Evolutionary conservation across 2,888 invertebrate species (phyloP), one percentile per base, ranked within the genome.

Genomic region (Noctua janthe): DNA sequence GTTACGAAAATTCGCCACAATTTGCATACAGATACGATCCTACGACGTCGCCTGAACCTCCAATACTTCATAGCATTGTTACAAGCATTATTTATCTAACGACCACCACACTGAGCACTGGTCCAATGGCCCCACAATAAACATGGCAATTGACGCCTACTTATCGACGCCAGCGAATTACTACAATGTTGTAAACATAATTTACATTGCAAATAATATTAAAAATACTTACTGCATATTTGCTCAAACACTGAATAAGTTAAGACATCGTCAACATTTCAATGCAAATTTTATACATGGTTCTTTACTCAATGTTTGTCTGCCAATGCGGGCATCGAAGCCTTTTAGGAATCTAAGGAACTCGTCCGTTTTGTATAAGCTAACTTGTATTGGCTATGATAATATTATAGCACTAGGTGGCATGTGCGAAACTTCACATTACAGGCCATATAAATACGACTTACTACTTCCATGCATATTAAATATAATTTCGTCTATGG

Each of bases 1-100:
- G 94, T 96, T 96, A 95, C 96, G 95, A 96, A 97, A 97, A 95
- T 95, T 95, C 94, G 91, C 94, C 90, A 92, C 94, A 94, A 95
- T 96, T 96, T 96, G 94, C 95, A 95, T 95, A 95, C 89, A 94
- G 94, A 95, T 95, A 95, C 92, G 90, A 95, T 95, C 94, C 94
- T 88, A 90, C 89, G 90, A 93, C 87, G 76, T 78, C 82, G 80
- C 75, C 83, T 78, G 86, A 88, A 84, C 87, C 85, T 83, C 83
- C 85, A 89, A 93, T 92, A 91, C 91, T 89, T 92, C 91, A 92
- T 91, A 92, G 92, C 91, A 92, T 93, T 93, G 94, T 94, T 94
- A 92, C 92, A 87, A 91, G 92, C 90, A 88, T 94, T 95, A 95
- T 96, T 95, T 96, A 96, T 95, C 92, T 93, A 90, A 91, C 87